Conservation (phyloP, 2,113 vertebrate genomes). For the Notothenia coriiceps region DNA sequence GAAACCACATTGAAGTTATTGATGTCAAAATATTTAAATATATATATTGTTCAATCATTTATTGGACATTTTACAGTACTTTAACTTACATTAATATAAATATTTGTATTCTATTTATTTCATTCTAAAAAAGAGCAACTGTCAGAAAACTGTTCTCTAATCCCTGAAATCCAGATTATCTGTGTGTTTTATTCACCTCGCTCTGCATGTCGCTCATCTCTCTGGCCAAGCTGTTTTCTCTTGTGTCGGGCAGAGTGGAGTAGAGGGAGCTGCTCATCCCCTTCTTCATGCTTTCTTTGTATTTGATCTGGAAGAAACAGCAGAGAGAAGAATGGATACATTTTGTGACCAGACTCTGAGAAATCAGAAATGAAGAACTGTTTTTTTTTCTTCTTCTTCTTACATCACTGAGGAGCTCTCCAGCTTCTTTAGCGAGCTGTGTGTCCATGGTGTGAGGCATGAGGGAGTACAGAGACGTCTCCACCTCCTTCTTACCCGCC, state of each 20-base stretch:
- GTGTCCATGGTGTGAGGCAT: slow-evolving; percentile 72
- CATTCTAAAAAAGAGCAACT: too few relatives aligned
- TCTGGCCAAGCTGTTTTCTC: slow-evolving; percentile 88
- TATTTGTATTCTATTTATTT: too few relatives aligned
- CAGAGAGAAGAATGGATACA: neutral
- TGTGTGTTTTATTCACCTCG: slow-evolving; percentile 29
- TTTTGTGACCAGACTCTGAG: neutral
- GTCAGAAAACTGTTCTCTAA: too few relatives aligned
- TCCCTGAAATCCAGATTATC: neutral
- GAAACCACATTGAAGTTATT: too few relatives aligned
- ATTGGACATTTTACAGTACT: too few relatives aligned
- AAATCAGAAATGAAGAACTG: neutral
- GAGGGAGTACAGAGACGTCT: slow-evolving; percentile 55
- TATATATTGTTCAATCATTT: too few relatives aligned
- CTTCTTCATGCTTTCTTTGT: slow-evolving; percentile 86
- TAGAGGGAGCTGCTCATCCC: slow-evolving; percentile 85
- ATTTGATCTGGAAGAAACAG: slow-evolving; percentile 82
- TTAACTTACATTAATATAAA: too few relatives aligned
- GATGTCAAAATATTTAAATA: too few relatives aligned
- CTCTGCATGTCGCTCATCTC: slow-evolving; percentile 75
- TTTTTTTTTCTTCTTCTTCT: neutral
- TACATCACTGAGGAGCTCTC: slow-evolving; percentile 75
- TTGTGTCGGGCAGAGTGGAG: slow-evolving; percentile 87
- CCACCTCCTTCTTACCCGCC: slow-evolving; percentile 33
- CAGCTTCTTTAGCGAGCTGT: slow-evolving; percentile 70